A percentile compares a stretch with the other conserved stretches of the same genome.
phyloP scores from a whole-genome alignment of 2,113 vertebrate species.

The Nycticryphes semicollaris region DNA sequence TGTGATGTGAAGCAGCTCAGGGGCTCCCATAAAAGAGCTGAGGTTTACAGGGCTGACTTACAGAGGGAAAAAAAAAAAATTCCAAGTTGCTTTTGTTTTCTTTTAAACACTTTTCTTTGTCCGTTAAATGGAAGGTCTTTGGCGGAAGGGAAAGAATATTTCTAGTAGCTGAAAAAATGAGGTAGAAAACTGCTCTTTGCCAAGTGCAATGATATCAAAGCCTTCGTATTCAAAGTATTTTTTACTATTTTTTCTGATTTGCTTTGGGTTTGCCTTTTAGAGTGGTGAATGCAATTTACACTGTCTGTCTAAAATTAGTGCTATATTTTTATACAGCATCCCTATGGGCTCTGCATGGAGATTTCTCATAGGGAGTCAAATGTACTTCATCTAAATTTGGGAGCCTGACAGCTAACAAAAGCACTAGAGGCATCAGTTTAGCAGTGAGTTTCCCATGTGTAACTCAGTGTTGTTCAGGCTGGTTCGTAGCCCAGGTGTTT shows the following conservation, averaged over 20 bases:
- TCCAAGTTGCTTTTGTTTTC: slow-evolving; percentile 24
- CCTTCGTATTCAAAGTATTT: background rate
- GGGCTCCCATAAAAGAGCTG: background rate
- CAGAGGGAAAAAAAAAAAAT: background rate
- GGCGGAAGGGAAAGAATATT: background rate
- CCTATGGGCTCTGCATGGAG: background rate
- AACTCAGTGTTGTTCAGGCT: background rate
- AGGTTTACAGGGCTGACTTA: slow-evolving; percentile 18
- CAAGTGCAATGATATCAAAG: background rate
- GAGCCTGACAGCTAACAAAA: background rate
- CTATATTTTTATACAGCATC: background rate
- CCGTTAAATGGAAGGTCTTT: background rate
- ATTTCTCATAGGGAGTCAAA: slow-evolving; percentile 9
- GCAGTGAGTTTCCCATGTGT: background rate
- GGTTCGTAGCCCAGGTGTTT: background rate
- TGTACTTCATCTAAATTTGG: background rate
- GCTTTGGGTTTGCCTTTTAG: slow-evolving; percentile 6
- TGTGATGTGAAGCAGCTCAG: slow-evolving; percentile 1
- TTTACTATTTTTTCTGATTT: background rate
- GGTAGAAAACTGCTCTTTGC: background rate
- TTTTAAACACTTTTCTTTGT: slow-evolving; percentile 2
- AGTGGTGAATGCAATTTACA: background rate
- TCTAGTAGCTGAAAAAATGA: background rate
- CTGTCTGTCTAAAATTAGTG: background rate
- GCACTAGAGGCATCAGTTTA: background rate